Evolutionary conservation across 1,140 invertebrate species (phyloP).

Genomic region (Zaprionus davidi): DNA sequence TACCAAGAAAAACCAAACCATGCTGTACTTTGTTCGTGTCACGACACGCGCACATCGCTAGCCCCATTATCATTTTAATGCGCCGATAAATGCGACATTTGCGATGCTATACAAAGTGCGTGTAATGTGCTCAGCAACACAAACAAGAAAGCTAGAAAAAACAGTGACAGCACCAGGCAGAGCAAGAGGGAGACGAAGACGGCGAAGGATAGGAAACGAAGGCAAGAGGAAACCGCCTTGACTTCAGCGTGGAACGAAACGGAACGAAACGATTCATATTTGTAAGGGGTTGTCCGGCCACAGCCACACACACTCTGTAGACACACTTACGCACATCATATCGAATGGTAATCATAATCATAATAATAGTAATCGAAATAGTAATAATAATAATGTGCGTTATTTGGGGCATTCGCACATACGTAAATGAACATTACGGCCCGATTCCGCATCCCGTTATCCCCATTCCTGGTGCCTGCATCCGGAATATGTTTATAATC

Average conservation of each 20-base stretch:
- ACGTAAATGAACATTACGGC: constrained; percentile 72
- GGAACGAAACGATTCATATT: constrained; percentile 64
- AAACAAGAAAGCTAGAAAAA: constrained; percentile 37
- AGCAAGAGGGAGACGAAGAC: neutral
- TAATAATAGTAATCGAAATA: constrained; percentile 73
- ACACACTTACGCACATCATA: constrained; percentile 43
- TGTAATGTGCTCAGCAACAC: constrained; percentile 72
- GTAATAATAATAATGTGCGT: constrained; percentile 75
- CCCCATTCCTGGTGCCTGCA: neutral
- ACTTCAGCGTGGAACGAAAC: constrained; percentile 35
- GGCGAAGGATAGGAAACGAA: neutral
- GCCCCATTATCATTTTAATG: constrained; percentile 83
- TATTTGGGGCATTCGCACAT: constrained; percentile 72
- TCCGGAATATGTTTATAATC: constrained; percentile 76
- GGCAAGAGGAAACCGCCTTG: constrained; percentile 13
- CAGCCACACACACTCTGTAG: constrained; percentile 7
- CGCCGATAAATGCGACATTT: constrained; percentile 81
- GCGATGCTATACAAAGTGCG: constrained; percentile 77
- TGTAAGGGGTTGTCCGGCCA: constrained; percentile 59
- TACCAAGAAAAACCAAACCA: neutral
- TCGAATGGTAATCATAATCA: constrained; percentile 82
- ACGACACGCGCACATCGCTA: constrained; percentile 19
- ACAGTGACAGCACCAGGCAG: neutral
- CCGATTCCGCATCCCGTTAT: neutral
- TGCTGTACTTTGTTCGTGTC: neutral